phyloP scores from a whole-genome alignment of 2,888 invertebrate genomes.

The Drosophila eohydei region DNA sequence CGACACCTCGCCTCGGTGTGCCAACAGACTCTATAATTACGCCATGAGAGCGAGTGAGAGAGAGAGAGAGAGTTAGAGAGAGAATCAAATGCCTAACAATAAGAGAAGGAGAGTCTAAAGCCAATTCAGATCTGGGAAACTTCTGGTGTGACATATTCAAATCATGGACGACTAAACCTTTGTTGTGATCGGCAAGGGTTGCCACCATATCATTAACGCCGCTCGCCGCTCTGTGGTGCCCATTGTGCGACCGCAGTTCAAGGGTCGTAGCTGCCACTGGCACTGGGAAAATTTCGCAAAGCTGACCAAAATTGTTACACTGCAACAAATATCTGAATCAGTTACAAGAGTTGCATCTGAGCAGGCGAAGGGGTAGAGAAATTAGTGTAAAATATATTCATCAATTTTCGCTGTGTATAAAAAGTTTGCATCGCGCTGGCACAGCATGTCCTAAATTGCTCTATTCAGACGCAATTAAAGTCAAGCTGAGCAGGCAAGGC shows the following conservation, averaged over 20 bases:
- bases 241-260: constrained; percentile 70
- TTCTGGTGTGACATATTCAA: constrained; percentile 71
- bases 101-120: constrained; percentile 39
- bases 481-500: constrained; percentile 59
- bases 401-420: constrained; percentile 21
- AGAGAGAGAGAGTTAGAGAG: background rate
- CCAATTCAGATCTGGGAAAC: constrained; percentile 65
- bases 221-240: constrained; percentile 77
- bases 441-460: constrained; percentile 74
- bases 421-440: constrained; percentile 27
- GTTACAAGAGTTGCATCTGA: background rate
- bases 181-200: constrained; percentile 67
- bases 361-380: background rate
- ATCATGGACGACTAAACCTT: constrained; percentile 50
- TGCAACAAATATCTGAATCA: constrained; percentile 9
- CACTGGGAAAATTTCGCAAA: constrained; percentile 52
- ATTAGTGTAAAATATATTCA: background rate
- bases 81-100: constrained; percentile 63
- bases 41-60: constrained; percentile 9
- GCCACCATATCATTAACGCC: constrained; percentile 82
- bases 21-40: constrained; percentile 61
- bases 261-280: constrained; percentile 40
- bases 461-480: constrained; percentile 75
- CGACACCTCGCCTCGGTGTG: constrained; percentile 60
- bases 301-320: constrained; percentile 27